These are phyloP conservation scores for Microtus pennsylvanicus DNA, from an alignment of 2,113 vertebrate genomes.

Conservation along the genomic window DNA sequence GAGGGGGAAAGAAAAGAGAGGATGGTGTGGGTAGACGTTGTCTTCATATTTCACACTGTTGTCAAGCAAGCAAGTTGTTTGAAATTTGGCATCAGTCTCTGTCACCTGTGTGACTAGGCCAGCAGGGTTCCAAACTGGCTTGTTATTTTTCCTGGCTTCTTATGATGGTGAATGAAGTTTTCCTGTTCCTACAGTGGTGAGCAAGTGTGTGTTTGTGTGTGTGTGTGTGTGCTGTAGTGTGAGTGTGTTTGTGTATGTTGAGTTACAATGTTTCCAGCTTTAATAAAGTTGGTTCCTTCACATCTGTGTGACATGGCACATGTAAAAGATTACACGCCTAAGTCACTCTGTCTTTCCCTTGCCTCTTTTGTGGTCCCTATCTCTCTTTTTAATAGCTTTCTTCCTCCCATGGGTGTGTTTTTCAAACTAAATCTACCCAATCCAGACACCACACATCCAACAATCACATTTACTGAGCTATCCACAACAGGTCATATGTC, in stretches of 20 bases:
- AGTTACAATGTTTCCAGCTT: background rate
- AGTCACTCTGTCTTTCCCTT: background rate
- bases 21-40: background rate
- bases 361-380: background rate
- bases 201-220: background rate
- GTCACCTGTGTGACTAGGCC: background rate
- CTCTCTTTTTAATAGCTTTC: background rate
- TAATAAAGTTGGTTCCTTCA: background rate
- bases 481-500: background rate
- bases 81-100: background rate
- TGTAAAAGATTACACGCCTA: no score
- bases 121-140: background rate
- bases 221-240: background rate
- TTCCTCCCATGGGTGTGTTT: background rate
- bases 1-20: background rate
- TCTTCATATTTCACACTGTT: background rate
- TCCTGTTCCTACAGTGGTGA: background rate
- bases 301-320: background rate
- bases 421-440: background rate
- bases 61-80: background rate
- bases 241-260: background rate
- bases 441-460: background rate
- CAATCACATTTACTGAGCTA: background rate
- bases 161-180: background rate
- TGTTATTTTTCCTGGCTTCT: background rate